phyloP scores from a whole-genome alignment of 64 coral and sea anemone species.

The Porites lutea region DNA sequence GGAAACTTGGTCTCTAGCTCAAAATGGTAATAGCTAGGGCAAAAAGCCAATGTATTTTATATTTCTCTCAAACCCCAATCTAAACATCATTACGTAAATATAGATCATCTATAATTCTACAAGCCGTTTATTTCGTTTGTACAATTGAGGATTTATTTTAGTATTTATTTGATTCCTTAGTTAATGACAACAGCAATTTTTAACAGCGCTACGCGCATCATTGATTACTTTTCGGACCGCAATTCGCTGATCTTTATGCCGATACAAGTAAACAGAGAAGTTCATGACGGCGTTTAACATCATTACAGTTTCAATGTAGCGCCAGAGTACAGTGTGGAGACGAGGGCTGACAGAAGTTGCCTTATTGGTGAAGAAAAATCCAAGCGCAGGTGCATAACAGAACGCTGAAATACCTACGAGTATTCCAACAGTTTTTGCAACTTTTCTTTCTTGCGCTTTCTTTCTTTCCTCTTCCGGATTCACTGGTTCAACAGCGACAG shows the following conservation, averaged over 20 bases:
- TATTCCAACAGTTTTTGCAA: slow-evolving; percentile 18
- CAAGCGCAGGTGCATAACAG: slow-evolving; percentile 17
- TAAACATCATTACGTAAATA: not conserved
- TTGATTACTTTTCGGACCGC: slow-evolving; percentile 11
- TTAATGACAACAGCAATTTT: slow-evolving; percentile 22
- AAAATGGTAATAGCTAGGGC: too few species aligned
- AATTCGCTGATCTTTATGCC: slow-evolving; percentile 20
- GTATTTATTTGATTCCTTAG: not conserved
- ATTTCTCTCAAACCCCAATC: not conserved
- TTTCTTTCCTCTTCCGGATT: slow-evolving; percentile 31
- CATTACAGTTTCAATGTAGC: slow-evolving; percentile 31
- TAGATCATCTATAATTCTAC: not conserved
- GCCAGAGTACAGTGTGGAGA: slow-evolving; percentile 32
- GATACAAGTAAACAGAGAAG: slow-evolving; percentile 20
- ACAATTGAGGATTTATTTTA: not conserved
- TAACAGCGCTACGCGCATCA: not conserved
- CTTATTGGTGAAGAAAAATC: not conserved
- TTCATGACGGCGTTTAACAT: slow-evolving; percentile 33
- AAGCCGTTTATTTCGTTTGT: not conserved
- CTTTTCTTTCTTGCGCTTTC: slow-evolving; percentile 13
- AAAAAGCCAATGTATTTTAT: not conserved
- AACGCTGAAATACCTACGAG: not conserved
- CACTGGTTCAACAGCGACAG: not conserved
- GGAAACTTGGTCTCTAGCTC: too few species aligned
- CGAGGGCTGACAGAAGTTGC: not conserved